A percentile compares a stretch with the other conserved stretches of the same genome.
These are phyloP conservation scores for Chamaea fasciata DNA, from an alignment of 2,113 vertebrate genomes.

Conservation along the genomic window DNA sequence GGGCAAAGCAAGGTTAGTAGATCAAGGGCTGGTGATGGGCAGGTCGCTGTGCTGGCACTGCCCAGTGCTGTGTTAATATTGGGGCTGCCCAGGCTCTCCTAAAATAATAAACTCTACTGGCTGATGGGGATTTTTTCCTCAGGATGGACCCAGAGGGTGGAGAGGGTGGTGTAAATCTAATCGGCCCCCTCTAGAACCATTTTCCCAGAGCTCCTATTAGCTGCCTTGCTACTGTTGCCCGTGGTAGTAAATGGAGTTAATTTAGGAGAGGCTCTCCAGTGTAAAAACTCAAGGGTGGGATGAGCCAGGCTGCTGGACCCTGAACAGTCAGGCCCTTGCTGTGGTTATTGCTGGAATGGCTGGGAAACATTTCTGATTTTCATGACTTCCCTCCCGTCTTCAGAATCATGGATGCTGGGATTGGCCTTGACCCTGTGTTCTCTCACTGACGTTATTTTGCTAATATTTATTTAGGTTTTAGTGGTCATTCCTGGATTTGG, in stretches of 20 bases:
- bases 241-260: not conserved
- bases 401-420: fast-evolving
- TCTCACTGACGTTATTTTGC: not conserved
- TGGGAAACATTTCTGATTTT: not conserved
- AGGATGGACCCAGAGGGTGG: no score
- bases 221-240: not conserved
- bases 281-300: not conserved
- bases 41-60: not conserved
- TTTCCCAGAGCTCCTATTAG: not conserved
- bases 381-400: not conserved
- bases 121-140: not conserved
- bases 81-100: not conserved
- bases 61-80: fast-evolving
- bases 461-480: not conserved
- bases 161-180: not conserved
- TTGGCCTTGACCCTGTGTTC: no score
- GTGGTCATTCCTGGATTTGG: not conserved
- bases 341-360: not conserved
- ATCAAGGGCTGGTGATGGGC: not conserved
- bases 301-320: not conserved
- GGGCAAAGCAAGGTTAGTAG: not conserved
- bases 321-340: not conserved
- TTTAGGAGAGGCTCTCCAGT: not conserved
- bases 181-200: not conserved
- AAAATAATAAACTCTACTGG: not conserved